Base-by-base conservation (phyloP, 2,113 vertebrate species). In the Mastomys natalensis region DNA sequence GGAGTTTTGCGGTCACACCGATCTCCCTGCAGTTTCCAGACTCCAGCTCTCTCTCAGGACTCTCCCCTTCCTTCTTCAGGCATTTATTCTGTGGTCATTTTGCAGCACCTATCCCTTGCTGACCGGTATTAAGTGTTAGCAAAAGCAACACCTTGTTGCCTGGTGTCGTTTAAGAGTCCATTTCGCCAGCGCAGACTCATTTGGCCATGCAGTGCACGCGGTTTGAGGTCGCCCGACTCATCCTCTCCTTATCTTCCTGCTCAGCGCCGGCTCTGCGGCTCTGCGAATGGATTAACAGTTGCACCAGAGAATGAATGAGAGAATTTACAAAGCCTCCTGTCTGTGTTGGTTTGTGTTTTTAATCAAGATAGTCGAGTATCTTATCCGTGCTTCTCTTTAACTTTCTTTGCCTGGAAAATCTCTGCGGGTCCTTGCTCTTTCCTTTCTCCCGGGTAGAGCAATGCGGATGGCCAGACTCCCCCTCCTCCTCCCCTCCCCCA, bases 321-420 rank as follows among this genome's bases (percentile, higher is more conserved):
- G 53, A 48, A 82, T 73, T 43, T 1, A 48, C 29, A 91, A 93
- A 82, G 8, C 48, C 24, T 74, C 81, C 34, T 19, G 51, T 64
- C 77, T 89, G 8, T 37, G 43, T 19, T n/a, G 15, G 17, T 91
- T 90, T 91, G 92, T 68, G 68, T 97, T 96, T 89, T 55, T 26
- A 45, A 48, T 62, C 29, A 64, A 37, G 45, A 48, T 45, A 34
- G n/a, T 82, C 73, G 89, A 77, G 89, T n/a, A 89, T 91, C 81
- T 85, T 45, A 45, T 17, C 72, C 29, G 10, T 55, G 91, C 84
- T 82, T 91, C 72, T 94, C 78, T 26, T 87, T n/a, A 58, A 84
- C 40, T 74, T 29, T 24, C 24, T 72, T 62, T 40, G 58, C 37
- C 68, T 64, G 85, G 26, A 77, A 87, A 72, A 15, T 2, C 4